These are phyloP conservation scores for Mylabris sibirica DNA, from an alignment of 2,888 invertebrate species.

Conservation along the genomic window DNA sequence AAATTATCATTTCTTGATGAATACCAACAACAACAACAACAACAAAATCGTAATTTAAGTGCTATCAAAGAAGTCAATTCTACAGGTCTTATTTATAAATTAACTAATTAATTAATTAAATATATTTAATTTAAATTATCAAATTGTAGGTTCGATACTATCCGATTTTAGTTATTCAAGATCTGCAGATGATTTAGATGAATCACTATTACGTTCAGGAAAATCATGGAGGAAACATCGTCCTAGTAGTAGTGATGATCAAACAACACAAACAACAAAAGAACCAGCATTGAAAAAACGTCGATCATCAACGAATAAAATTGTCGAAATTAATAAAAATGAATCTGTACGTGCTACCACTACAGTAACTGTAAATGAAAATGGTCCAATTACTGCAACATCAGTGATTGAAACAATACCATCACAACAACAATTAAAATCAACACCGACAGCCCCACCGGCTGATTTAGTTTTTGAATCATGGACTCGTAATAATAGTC, in stretches of 20 bases:
- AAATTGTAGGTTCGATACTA: slow-evolving; percentile 71
- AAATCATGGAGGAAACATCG: slow-evolving; percentile 68
- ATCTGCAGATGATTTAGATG: slow-evolving; percentile 83
- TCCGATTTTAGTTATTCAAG: slow-evolving; percentile 84
- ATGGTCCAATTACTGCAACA: slow-evolving; percentile 72
- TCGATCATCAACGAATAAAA: slow-evolving; percentile 53
- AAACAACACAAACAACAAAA: slow-evolving; percentile 27
- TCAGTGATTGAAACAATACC: slow-evolving; percentile 75
- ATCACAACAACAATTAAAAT: too few relatives aligned
- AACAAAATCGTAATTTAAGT: slow-evolving; percentile 60
- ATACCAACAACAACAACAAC: slow-evolving; percentile 26
- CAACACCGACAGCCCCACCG: slow-evolving; percentile 45
- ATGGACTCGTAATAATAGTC: slow-evolving; percentile 37
- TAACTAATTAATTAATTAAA: too few relatives aligned
- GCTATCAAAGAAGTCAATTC: slow-evolving; percentile 79
- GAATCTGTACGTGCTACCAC: slow-evolving; percentile 79
- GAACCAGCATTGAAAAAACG: slow-evolving; percentile 54
- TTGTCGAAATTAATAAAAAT: slow-evolving; percentile 62
- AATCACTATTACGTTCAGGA: slow-evolving; percentile 64
- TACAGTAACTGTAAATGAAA: slow-evolving; percentile 72
- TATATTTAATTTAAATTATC: too few relatives aligned
- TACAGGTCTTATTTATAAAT: slow-evolving; percentile 70
- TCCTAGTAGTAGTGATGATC: slow-evolving; percentile 59
- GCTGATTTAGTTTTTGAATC: slow-evolving; percentile 38
- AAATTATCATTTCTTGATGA: slow-evolving; percentile 77